Percentiles rank a stretch among this genome's conserved stretches.
Evolutionary conservation across 2,888 invertebrate species (phyloP).

Genomic region (Agrochola litura): DNA sequence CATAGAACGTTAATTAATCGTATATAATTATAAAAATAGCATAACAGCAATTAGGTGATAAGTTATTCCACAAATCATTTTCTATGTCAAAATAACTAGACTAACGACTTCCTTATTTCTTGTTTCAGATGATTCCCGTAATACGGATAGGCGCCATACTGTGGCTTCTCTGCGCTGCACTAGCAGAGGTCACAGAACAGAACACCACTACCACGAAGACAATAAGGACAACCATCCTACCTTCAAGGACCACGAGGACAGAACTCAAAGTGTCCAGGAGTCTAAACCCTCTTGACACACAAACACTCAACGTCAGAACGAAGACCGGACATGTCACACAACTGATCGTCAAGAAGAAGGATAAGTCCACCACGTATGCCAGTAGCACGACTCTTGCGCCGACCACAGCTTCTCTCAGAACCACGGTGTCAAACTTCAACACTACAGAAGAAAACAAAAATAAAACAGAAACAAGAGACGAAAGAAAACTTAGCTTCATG

Average conservation of each 20-base stretch:
- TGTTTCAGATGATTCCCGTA: slow-evolving; percentile 89
- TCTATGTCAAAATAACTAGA: slow-evolving; percentile 16
- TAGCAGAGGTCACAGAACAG: slow-evolving; percentile 79
- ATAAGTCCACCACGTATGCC: slow-evolving; percentile 85
- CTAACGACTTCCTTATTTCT: slow-evolving; percentile 58
- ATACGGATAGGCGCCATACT: slow-evolving; percentile 83
- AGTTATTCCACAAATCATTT: slow-evolving; percentile 42
- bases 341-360: slow-evolving; percentile 93
- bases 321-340: slow-evolving; percentile 94
- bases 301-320: slow-evolving; percentile 94
- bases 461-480: slow-evolving; percentile 85
- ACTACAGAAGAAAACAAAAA: slow-evolving; percentile 81
- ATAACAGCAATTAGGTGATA: slow-evolving; percentile 48
- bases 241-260: slow-evolving; percentile 92
- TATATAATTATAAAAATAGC: slow-evolving; percentile 52
- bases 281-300: slow-evolving; percentile 94
- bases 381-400: slow-evolving; percentile 77
- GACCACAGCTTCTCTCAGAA: slow-evolving; percentile 81
- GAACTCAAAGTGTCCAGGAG: slow-evolving; percentile 94
- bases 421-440: slow-evolving; percentile 73
- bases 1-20: slow-evolving; percentile 59
- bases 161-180: slow-evolving; percentile 79
- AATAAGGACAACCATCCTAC: slow-evolving; percentile 85
- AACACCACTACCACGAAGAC: slow-evolving; percentile 85
- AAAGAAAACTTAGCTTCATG: slow-evolving; percentile 84